A percentile compares a stretch with the other conserved stretches of the same genome.
These are phyloP conservation scores for Lottia scabra DNA, from an alignment of 2,888 invertebrate genomes.

Conservation along the genomic window DNA sequence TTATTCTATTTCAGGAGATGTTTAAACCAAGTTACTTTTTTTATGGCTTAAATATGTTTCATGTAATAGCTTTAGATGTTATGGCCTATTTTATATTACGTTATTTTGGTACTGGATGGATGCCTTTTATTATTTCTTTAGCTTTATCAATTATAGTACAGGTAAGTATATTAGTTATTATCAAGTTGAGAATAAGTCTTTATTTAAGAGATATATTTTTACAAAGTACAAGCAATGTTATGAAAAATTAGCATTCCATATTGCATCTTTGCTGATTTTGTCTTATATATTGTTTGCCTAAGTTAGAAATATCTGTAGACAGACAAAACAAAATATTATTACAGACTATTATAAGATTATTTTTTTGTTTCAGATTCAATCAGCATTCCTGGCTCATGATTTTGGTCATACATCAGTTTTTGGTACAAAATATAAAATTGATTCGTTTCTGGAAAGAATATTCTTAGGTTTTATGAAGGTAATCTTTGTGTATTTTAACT, in stretches of 20 bases:
- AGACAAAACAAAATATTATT: too few relatives aligned
- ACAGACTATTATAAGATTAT: too few relatives aligned
- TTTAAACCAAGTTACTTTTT: background rate
- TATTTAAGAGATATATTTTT: too few relatives aligned
- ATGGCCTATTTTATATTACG: background rate
- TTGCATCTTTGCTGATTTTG: too few relatives aligned
- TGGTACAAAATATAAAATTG: constrained; percentile 1
- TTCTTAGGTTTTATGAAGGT: background rate
- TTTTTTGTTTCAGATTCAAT: background rate
- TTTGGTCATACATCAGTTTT: background rate
- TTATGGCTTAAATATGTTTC: background rate
- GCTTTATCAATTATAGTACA: background rate
- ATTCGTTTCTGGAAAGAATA: background rate
- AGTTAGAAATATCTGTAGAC: too few relatives aligned
- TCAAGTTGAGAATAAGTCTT: too few relatives aligned
- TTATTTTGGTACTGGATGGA: background rate
- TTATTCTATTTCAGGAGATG: background rate
- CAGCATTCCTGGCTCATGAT: background rate
- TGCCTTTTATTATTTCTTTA: background rate
- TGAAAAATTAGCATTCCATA: too few relatives aligned
- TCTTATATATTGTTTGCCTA: too few relatives aligned
- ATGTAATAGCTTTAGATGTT: background rate
- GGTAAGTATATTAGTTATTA: background rate
- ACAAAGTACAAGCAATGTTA: too few relatives aligned
- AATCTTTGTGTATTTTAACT: background rate